A percentile compares a stretch with the other conserved stretches of the same genome.
phyloP scores from a whole-genome alignment of 2,113 vertebrate species.

The Ellobius talpinus region DNA sequence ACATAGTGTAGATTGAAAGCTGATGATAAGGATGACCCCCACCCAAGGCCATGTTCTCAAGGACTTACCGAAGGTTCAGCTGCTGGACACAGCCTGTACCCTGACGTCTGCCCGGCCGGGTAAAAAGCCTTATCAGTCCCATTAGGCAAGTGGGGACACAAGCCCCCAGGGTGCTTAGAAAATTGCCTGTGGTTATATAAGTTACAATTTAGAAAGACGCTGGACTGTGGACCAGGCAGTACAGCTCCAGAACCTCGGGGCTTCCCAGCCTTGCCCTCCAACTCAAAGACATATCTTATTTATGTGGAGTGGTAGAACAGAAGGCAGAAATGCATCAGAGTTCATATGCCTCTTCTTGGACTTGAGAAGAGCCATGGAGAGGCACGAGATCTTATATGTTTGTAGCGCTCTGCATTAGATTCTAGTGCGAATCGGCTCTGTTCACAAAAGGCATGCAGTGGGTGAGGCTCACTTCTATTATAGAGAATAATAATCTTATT shows the following conservation, averaged over 20 bases:
- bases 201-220: background rate
- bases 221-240: background rate
- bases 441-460: background rate
- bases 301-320: background rate
- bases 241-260: background rate
- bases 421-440: background rate
- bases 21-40: background rate
- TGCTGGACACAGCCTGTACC: background rate
- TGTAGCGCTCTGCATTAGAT: background rate
- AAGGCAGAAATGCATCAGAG: background rate
- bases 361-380: background rate
- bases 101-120: background rate
- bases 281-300: background rate
- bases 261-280: background rate
- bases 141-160: background rate
- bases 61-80: background rate
- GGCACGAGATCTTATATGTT: background rate
- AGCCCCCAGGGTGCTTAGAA: background rate
- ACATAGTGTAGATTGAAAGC: background rate
- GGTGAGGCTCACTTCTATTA: background rate
- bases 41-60: background rate
- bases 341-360: background rate
- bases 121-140: background rate
- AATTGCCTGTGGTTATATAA: background rate
- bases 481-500: background rate